Evolutionary conservation across 2,113 vertebrate species (phyloP), one percentile per base, ranked within the genome.

Genomic region (Oxygymnocypris stewartii): DNA sequence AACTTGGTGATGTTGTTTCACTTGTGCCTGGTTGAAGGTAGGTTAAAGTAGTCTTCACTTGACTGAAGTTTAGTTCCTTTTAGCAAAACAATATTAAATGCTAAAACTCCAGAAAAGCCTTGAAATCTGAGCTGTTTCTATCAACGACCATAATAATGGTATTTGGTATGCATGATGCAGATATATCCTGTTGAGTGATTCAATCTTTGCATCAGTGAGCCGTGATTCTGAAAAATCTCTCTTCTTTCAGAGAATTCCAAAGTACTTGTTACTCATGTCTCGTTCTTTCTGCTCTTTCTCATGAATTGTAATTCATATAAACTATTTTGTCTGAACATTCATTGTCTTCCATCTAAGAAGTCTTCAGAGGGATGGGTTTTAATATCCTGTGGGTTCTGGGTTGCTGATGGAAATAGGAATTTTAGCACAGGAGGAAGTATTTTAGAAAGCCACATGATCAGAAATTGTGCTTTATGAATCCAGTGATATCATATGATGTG

Each of bases 171-270:
- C 40, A 47, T 20, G 59, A 47, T 47, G 4, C n/a, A 65, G 40
- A 82, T 31, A 65, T 82, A 82, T 67, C 42, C 59, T 47, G 40
- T 47, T 47, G n/a, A 67, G 79, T 47, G 67, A 47, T 28, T 65
- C 4, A 28, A 44, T 82, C 6, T 54, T 80, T 80, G 10, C 25
- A 82, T 65, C 6, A 16, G 2, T 63, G 74, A 79, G 57, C 2
- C 7, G 8, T 59, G 23, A n/a, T 61, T 61, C 2, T 61, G 57
- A n/a, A 61, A 61, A 61, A 61, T 61, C 20, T 61, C 57, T 73
- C 40, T 37, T 47, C 18, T 16, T 14, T n/a, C 14, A 47, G 35
- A 78, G n/a, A 51, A 25, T 69, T 54, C 2, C 20, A 57, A 54
- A 78, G 42, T 37, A 10, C 3, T 9, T 31, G 13, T 74, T 69